Base-by-base conservation (phyloP, 2,888 invertebrate genomes). In the Bursaphelenchus okinawaensis region DNA sequence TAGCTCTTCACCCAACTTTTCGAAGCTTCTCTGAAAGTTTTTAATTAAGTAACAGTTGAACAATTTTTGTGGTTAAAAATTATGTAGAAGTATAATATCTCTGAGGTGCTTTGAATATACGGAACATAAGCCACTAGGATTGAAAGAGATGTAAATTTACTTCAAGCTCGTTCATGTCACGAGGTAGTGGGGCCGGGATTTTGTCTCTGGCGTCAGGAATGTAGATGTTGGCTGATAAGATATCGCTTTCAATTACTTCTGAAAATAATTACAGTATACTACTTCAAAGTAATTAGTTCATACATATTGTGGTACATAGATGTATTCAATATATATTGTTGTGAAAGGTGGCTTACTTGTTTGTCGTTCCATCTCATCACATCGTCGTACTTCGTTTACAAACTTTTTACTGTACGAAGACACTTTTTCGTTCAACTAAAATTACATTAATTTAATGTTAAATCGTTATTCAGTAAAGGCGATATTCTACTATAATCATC, bases 321-420 rank as follows among this genome's bases (percentile, higher is more conserved):
- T n/a, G n/a, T n/a, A n/a, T n/a, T n/a, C n/a, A n/a, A 9, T 52
- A 8, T 1, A 4, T n/a, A n/a, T 9, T 16, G 7, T 8, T 6
- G 19, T 55, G 3, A 26, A 22, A 22, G 9, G 12, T 24, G 20
- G 70, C 76, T 69, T 54, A 78, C 78, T 66, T 12, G 78, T 65
- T 54, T 79, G 76, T 9, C 80, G 69, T 22, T 78, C 78, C 80
- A 80, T 79, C 27, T 77, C 77, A 50, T 80, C 80, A 65, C 78
- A 80, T 56, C 79, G 65, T 27, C 67, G 66, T 27, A 65, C 64
- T 61, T 80, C 80, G 52, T 70, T 72, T 65, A 79, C 76, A 62
- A 76, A 80, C 66, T 78, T 79, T 31, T 77, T 73, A 65, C 74
- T 73, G 67, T 75, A 79, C 19, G 75, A 67, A 55, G 72, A 77